Evolutionary conservation across 2,888 invertebrate species (phyloP), one percentile per base, ranked within the genome.

Genomic region (Cerceris rybyensis): DNA sequence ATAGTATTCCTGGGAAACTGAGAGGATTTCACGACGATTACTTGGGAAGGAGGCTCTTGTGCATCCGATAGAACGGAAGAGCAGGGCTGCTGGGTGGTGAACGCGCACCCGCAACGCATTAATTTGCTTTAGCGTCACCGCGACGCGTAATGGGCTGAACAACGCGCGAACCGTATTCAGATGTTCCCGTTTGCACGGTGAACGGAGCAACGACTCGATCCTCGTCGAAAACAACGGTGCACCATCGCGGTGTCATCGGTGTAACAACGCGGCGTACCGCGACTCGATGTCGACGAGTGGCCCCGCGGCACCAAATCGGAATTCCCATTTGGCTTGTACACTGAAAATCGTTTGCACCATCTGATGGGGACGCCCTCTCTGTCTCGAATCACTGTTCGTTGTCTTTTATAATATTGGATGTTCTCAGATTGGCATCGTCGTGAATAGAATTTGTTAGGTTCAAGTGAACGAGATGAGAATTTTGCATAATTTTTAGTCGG

Each of bases 121-220:
- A 67, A 73, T 81, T 76, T 74, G 78, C 71, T 63, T 57, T 67
- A 67, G 71, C 60, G 70, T 81, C 70, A 75, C 67, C 75, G 75
- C 52, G 59, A 68, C 74, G 73, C 72, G 78, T 84, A 85, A 84
- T 70, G 78, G 74, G 69, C 78, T 76, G 77, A 83, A 80, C 84
- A 84, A 83, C 77, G 73, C 68, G 49, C 63, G 65, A 74, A 78
- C 75, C 42, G 17, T 28, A 50, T 63, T 39, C 63, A 7, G 58
- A 13, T 16, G 43, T 70, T 46, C 69, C 63, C 58, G 70, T 46
- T 46, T 61, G 46, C n/a, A 55, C 41, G 41, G n/a, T 16, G 43
- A 13, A 52, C 28, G 41, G 17, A 2, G 17, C 41, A 14, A 9
- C 49, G 57, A 49, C 14, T 63, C 39, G 63, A 11, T 7, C 11